Conservation (phyloP, 2,113 vertebrate species). For the Serinus canaria region DNA sequence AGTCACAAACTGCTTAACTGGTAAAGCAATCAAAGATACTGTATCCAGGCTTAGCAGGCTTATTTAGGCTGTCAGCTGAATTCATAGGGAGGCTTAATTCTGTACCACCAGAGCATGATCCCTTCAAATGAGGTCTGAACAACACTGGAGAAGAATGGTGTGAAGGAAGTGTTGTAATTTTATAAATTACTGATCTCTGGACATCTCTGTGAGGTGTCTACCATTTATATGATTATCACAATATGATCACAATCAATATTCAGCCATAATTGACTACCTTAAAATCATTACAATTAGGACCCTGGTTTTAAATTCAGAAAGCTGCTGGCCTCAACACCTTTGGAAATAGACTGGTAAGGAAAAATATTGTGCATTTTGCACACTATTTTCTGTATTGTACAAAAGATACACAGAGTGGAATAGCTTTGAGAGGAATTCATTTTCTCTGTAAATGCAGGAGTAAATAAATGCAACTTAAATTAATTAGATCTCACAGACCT, state of each 20-base stretch:
- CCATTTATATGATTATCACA: not conserved
- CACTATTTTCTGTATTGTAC: not conserved
- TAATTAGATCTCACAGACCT: not conserved
- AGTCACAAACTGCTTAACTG: slow-evolving; percentile 31
- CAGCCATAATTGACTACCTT: not conserved
- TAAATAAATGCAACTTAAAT: not conserved
- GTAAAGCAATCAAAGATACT: slow-evolving; percentile 10
- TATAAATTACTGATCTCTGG: not conserved
- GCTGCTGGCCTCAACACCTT: not conserved
- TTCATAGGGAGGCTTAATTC: not conserved
- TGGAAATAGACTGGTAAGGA: not conserved
- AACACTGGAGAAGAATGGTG: not conserved
- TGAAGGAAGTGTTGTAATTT: not conserved
- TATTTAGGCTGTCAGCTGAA: not conserved
- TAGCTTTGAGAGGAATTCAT: not conserved
- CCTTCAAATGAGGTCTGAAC: not conserved
- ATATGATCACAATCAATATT: not conserved
- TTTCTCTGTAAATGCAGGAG: not conserved
- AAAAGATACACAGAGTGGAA: not conserved
- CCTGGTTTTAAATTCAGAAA: not conserved
- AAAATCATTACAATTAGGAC: not conserved
- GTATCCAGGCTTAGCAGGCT: not conserved
- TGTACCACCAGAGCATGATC: not conserved
- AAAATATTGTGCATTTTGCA: not conserved
- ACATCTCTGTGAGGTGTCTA: not conserved